These are phyloP conservation scores for Tachycineta bicolor DNA, from an alignment of 2,113 vertebrate species.

Conservation along the genomic window DNA sequence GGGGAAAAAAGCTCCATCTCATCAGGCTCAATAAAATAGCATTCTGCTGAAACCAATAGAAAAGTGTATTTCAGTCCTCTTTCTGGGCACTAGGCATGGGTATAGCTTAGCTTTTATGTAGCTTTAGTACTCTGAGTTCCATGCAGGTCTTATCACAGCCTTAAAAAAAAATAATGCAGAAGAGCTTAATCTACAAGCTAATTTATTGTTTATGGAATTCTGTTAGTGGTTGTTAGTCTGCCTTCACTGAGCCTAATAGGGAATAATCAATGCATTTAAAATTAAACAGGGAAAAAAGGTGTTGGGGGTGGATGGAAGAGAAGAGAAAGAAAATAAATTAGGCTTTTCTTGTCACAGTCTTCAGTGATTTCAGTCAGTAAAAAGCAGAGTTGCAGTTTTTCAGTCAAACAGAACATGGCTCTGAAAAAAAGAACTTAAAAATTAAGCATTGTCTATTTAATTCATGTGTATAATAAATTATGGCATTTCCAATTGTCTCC, in stretches of 20 bases:
- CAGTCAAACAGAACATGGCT: background rate
- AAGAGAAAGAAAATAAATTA: background rate
- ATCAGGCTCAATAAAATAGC: too few relatives aligned
- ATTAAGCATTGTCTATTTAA: slow-evolving; percentile 24
- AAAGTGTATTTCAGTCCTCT: background rate
- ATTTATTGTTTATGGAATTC: slow-evolving; percentile 54
- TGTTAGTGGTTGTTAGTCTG: slow-evolving; percentile 39
- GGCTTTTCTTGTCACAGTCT: background rate
- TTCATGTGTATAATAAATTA: background rate
- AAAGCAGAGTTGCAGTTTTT: slow-evolving; percentile 25
- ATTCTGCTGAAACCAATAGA: background rate
- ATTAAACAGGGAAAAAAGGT: background rate
- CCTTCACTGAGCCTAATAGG: slow-evolving; percentile 2
- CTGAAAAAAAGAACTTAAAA: slow-evolving; percentile 4
- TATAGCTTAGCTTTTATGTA: slow-evolving; percentile 23
- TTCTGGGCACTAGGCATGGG: background rate
- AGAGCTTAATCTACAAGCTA: slow-evolving; percentile 39
- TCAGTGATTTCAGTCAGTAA: background rate
- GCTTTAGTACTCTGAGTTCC: background rate
- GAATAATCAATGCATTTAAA: slow-evolving; percentile 18
- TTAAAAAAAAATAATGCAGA: slow-evolving; percentile 1
- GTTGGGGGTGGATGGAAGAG: background rate
- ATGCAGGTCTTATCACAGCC: background rate
- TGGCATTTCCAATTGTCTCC: slow-evolving; percentile 1
- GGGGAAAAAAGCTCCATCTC: background rate